phyloP scores from a whole-genome alignment of 2,113 vertebrate species.

The Vidua chalybeata region DNA sequence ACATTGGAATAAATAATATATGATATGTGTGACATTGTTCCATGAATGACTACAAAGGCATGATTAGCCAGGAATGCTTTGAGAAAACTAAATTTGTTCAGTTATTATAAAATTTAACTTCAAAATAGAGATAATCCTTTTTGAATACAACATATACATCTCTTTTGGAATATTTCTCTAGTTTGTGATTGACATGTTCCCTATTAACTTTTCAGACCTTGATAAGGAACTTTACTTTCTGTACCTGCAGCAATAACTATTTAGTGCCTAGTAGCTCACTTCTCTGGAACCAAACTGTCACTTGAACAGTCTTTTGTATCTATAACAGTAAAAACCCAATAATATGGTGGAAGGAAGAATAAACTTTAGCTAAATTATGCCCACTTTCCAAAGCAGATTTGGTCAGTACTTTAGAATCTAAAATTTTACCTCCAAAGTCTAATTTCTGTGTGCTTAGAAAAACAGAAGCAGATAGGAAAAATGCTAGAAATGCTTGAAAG shows the following conservation, averaged over 20 bases:
- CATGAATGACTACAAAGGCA: not conserved
- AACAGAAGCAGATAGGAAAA: not conserved
- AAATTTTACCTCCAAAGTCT: not conserved
- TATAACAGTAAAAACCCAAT: not conserved
- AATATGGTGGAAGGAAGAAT: not conserved
- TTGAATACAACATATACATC: not conserved
- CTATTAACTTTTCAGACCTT: not conserved
- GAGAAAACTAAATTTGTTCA: not conserved
- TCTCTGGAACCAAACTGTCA: not conserved
- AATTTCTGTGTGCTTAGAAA: not conserved
- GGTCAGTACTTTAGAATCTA: not conserved
- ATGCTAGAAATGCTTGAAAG: not conserved
- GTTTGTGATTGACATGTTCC: accelerated
- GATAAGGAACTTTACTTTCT: not conserved
- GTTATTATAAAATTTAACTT: not conserved
- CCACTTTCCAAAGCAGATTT: not conserved
- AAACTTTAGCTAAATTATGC: not conserved
- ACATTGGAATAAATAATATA: not conserved
- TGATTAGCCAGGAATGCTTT: not conserved
- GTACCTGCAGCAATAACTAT: not conserved
- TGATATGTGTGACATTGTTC: not conserved
- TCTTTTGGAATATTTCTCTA: not conserved
- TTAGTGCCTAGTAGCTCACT: not conserved
- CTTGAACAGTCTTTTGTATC: not conserved
- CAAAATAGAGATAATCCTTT: not conserved